phyloP scores from a whole-genome alignment of 2,888 invertebrate species.

The Pomacea canaliculata region DNA sequence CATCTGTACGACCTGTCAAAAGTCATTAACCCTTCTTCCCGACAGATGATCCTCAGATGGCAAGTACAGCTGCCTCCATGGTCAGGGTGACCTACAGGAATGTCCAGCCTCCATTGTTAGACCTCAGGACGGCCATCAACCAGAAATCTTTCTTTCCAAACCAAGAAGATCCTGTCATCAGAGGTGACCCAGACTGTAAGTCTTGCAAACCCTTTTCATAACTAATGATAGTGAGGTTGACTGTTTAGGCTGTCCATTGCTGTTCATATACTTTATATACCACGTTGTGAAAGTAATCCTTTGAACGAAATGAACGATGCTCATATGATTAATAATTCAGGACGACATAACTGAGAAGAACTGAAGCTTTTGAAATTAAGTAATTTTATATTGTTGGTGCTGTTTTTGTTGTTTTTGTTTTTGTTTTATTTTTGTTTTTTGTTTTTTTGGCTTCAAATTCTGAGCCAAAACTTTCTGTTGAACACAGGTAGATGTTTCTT shows the following conservation, averaged over 20 bases:
- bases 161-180: slow-evolving; percentile 40
- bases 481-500: too few species aligned
- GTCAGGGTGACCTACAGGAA: slow-evolving; percentile 68
- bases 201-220: neutral
- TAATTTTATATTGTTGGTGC: too few species aligned
- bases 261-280: neutral
- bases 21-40: neutral
- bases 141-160: slow-evolving; percentile 55
- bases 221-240: too few species aligned
- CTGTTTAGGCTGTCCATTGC: too few species aligned
- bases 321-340: neutral
- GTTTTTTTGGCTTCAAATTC: too few species aligned
- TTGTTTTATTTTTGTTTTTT: too few species aligned
- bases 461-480: too few species aligned
- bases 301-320: neutral
- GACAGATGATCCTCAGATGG: slow-evolving; percentile 52
- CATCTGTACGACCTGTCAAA: neutral
- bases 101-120: slow-evolving; percentile 63
- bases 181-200: slow-evolving; percentile 50
- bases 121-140: slow-evolving; percentile 62
- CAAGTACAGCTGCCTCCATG: slow-evolving; percentile 58
- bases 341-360: neutral
- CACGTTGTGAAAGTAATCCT: neutral
- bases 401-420: too few species aligned
- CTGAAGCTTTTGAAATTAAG: too few species aligned